Base-by-base conservation (phyloP, 2,113 vertebrate genomes). In the Willisornis vidua region DNA sequence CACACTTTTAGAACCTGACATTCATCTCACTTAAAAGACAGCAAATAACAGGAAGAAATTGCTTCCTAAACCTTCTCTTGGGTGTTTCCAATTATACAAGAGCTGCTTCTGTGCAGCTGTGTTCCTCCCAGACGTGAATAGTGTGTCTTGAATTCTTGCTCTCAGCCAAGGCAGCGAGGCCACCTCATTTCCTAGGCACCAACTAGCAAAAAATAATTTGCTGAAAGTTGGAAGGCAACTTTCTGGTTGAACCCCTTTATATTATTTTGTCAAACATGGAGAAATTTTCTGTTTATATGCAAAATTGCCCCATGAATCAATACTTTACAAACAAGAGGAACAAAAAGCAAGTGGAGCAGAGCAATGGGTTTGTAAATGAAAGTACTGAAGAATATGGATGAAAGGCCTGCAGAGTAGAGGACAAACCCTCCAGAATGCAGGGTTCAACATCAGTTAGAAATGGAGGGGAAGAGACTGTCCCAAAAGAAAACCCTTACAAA, bases 381-480 rank as follows among this genome's bases (percentile, higher is more conserved):
- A 79, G 39, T 28, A 68, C 11, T 46, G 13, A 20, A 78, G 11
- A 59, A 67, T 9, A 18, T 0, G 4, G 10, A 70, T 8, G 11
- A 35, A 58, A 58, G 4, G 3, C 10, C 37, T 66, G 41, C 5
- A 49, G 52, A 71, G 29, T 2, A 81, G 19, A 71, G 13, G 25
- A 33, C 4, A 75, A 62, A 55, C 3, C 54, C 12, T 81, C 17
- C n/a, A 51, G 29, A 85, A 29, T 8, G 6, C 14, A 54, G 17
- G 61, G 18, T 37, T 77, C 26, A n/a, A 24, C 23, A 77, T 14
- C 19, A 52, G 14, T 13, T 48, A 28, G 19, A 26, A 22, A 17
- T 1, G 5, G 10, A 37, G 28, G 6, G 9, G 14, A 10, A 45
- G 17, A 3, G 19, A 35, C 7, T 13, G 22, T 33, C 48, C 1